Evolutionary conservation across 2,888 invertebrate species (phyloP), one percentile per base, ranked within the genome.

Genomic region (Campaea margaritaria): DNA sequence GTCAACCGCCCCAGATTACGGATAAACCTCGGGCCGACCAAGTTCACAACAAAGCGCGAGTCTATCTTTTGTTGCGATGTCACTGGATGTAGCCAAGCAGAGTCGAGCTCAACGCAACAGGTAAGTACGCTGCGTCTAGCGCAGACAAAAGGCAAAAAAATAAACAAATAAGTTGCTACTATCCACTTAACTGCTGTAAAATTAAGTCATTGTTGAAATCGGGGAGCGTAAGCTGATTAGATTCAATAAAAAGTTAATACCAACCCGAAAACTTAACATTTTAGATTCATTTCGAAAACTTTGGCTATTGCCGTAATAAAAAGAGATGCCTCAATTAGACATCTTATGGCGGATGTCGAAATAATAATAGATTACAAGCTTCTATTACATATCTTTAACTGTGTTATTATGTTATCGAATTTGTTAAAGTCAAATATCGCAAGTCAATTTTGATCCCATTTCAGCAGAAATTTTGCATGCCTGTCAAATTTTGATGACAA

Each of bases 81-180:
- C 66, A 46, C 50, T 54, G 46, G 55, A 42, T 65, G 69, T 58
- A 54, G 53, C 21, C 65, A 58, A 58, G 31, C 31, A 9, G 9
- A 9, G 9, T 10, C 7, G 1, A 10, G 64, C 66, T 68, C 71
- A 72, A 62, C 65, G 71, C 73, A 75, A 72, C 71, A 72, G 64
- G 73, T 69, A 51, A 45, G n/a, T n/a, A n/a, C n/a, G 27, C 38
- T 34, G 15, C 28, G 58, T 58, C 67, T 54, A 44, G 41, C 38
- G 47, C 41, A 34, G 48, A 65, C 61, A 58, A 64, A 42, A 45
- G 51, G 12, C 10, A 21, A 36, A 47, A 53, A n/a, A n/a, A n/a
- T n/a, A n/a, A 15, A 42, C 31, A 31, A 46, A 41, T 47, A 27
- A 49, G 15, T 45, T 52, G 15, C 21, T 27, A 31, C 39, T 31